Evolutionary conservation across 92 coral and sea anemone species (phyloP).

Genomic region (Porites rus): DNA sequence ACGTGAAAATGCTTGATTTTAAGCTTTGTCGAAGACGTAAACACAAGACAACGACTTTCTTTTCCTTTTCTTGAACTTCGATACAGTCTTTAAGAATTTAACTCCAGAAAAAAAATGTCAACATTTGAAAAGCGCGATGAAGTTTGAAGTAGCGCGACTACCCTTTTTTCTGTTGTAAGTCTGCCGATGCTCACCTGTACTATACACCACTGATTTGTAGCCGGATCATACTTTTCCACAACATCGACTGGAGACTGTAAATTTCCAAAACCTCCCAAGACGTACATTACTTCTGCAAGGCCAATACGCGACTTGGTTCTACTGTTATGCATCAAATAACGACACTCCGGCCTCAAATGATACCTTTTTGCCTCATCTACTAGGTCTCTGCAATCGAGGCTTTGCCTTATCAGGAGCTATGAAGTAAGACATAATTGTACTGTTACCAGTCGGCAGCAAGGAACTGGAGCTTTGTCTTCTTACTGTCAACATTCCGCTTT

Average conservation of each 20-base stretch:
- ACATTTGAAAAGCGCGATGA: no score
- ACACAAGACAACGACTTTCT: no score
- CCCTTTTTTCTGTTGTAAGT: no score
- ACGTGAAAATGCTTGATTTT: no score
- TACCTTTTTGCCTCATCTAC: conserved; percentile 97
- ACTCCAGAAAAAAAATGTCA: no score
- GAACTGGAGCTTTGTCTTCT: no score
- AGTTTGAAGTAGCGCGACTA: no score
- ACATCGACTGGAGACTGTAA: conserved; percentile 92
- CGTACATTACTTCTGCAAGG: conserved; percentile 89
- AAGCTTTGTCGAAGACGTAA: no score
- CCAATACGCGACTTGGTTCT: conserved; percentile 93
- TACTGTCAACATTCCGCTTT: no score
- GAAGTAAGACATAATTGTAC: background rate
- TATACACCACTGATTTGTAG: conserved; percentile 75
- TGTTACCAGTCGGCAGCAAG: no score
- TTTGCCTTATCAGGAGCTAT: conserved; percentile 62
- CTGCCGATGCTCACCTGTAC: conserved; percentile 66
- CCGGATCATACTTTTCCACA: conserved; percentile 95
- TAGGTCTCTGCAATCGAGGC: conserved; percentile 93
- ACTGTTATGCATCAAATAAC: conserved; percentile 81
- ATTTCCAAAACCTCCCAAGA: conserved; percentile 98
- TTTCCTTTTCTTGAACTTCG: no score
- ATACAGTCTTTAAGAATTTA: no score
- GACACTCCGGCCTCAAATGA: conserved; percentile 97